Conservation (phyloP, 2,113 vertebrate genomes). For the Lynx canadensis region DNA sequence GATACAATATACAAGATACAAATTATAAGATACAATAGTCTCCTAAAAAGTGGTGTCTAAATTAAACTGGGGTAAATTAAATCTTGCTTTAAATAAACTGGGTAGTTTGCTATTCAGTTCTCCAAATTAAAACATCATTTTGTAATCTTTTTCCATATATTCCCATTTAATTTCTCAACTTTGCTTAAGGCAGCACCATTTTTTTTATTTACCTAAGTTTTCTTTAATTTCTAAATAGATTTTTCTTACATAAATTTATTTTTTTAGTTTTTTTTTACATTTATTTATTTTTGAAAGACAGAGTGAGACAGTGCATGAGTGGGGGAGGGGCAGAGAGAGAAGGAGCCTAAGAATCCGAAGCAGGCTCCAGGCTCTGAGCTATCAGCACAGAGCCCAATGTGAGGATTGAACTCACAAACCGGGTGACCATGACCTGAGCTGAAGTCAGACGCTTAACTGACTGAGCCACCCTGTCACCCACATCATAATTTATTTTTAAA, state of each 20-base stretch:
- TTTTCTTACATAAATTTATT: slow-evolving; percentile 1
- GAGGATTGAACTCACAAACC: too few relatives aligned
- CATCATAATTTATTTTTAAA: slow-evolving; percentile 25
- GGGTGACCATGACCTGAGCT: too few relatives aligned
- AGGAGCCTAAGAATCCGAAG: too few relatives aligned
- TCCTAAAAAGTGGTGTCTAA: background rate
- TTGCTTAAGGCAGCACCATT: background rate
- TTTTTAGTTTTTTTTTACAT: background rate
- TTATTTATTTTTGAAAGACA: too few relatives aligned
- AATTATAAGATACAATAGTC: background rate
- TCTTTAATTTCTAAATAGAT: background rate
- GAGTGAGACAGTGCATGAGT: too few relatives aligned
- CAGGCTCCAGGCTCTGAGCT: too few relatives aligned
- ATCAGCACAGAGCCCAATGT: too few relatives aligned
- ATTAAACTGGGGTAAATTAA: slow-evolving; percentile 18
- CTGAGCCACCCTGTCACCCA: too few relatives aligned
- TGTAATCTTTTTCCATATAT: background rate
- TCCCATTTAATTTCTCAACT: background rate
- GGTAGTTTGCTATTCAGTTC: background rate
- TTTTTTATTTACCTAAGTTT: slow-evolving; percentile 23
- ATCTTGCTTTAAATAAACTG: slow-evolving; percentile 31
- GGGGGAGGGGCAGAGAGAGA: too few relatives aligned
- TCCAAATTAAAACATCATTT: slow-evolving; percentile 18
- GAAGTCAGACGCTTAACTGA: too few relatives aligned
- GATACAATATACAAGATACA: too few relatives aligned